These are phyloP conservation scores for Platanista minor DNA, from an alignment of 2,113 vertebrate genomes.

Conservation along the genomic window DNA sequence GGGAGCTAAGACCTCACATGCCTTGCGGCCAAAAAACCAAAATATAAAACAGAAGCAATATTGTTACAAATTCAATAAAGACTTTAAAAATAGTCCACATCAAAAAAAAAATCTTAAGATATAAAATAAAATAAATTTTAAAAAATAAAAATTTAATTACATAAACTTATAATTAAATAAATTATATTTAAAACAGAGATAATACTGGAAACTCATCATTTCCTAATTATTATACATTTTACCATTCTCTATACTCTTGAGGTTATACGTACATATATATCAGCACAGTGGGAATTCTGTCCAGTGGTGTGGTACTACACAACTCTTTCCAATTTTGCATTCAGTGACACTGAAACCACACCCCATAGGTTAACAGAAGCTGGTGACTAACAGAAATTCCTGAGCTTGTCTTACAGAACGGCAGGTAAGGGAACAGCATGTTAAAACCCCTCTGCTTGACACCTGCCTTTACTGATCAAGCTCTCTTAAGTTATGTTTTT, in stretches of 20 bases:
- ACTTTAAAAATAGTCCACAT: too few species aligned
- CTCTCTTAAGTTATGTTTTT: background rate
- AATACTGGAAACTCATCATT: background rate
- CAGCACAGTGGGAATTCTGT: background rate
- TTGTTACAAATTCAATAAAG: too few species aligned
- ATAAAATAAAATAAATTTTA: too few species aligned
- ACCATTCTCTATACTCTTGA: background rate
- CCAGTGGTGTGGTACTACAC: accelerated
- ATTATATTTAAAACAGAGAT: background rate
- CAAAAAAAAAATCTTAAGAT: too few species aligned
- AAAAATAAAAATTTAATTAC: background rate
- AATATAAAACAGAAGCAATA: too few species aligned
- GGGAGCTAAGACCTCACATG: too few species aligned
- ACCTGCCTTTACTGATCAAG: background rate
- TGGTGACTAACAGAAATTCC: background rate
- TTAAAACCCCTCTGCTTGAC: background rate
- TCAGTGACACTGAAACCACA: background rate
- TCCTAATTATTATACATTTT: background rate
- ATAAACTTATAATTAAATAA: background rate
- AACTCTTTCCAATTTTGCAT: background rate
- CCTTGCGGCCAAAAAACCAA: too few species aligned
- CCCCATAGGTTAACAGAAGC: background rate
- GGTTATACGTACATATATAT: background rate
- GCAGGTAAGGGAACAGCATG: background rate
- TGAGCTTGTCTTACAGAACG: background rate